A percentile compares a stretch with the other conserved stretches of the same genome.
Evolutionary conservation across 2,113 vertebrate species (phyloP).

Genomic region (Takifugu bimaculatus): DNA sequence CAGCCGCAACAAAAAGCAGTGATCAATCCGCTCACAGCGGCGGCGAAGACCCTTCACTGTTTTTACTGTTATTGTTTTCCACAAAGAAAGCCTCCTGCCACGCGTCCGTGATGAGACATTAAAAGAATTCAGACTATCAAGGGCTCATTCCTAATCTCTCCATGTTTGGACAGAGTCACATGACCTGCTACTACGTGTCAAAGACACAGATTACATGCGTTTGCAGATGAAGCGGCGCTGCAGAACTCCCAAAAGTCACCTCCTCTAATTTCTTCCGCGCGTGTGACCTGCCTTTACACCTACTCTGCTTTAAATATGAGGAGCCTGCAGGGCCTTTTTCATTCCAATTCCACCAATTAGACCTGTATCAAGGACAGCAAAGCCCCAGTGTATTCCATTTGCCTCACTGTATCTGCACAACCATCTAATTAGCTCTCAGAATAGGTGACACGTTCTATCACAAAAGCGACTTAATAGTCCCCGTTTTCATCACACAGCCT

Average conservation of each 20-base stretch:
- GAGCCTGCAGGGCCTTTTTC: constrained; percentile 78
- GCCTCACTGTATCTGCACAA: constrained; percentile 22
- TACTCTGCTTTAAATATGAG: constrained; percentile 89
- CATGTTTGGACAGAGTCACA: too few relatives aligned
- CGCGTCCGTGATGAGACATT: too few relatives aligned
- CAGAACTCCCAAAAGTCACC: constrained; percentile 58
- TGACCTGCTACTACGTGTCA: too few relatives aligned
- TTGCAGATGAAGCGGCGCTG: neutral
- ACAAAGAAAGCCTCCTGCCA: too few relatives aligned
- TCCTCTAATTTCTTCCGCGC: constrained; percentile 69
- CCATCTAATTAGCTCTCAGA: constrained; percentile 31
- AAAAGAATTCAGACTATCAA: too few relatives aligned
- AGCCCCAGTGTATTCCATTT: constrained; percentile 41
- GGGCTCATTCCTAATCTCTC: too few relatives aligned
- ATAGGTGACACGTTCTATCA: neutral
- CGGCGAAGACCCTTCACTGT: too few relatives aligned
- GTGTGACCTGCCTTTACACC: constrained; percentile 78
- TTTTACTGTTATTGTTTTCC: too few relatives aligned
- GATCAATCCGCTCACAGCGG: too few relatives aligned
- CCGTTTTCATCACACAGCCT: too few relatives aligned
- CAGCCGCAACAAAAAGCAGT: too few relatives aligned
- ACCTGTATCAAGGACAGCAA: constrained; percentile 63
- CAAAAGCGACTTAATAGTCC: neutral
- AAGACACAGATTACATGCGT: too few relatives aligned
- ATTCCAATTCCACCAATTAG: constrained; percentile 61